Conservation (phyloP, 1,140 invertebrate genomes). For the Anthonomus grandis region DNA sequence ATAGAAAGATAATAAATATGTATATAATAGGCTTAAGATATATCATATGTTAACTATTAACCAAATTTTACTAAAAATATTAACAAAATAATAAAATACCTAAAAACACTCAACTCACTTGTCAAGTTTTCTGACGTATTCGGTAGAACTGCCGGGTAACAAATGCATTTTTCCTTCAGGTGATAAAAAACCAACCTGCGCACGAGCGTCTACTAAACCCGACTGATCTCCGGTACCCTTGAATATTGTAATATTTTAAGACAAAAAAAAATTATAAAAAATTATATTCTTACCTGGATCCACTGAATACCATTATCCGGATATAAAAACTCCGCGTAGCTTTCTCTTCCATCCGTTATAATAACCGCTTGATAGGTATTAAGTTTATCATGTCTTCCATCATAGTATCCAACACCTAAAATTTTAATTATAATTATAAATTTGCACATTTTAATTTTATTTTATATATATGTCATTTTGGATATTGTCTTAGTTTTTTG, state of each 20-base stretch:
- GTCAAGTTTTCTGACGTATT: conserved; percentile 74
- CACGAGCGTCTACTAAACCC: conserved; percentile 78
- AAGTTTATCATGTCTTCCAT: conserved; percentile 50
- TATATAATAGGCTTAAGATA: too few species aligned
- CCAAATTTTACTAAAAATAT: background rate
- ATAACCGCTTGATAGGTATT: conserved; percentile 80
- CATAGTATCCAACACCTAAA: conserved; percentile 47
- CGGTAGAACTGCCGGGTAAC: conserved; percentile 81
- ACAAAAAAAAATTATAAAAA: background rate
- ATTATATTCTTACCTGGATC: conserved; percentile 59
- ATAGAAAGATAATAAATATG: too few species aligned
- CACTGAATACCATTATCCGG: conserved; percentile 85
- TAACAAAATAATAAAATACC: background rate
- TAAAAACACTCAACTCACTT: conserved; percentile 52
- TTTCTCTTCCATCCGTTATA: conserved; percentile 75
- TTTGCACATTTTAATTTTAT: too few species aligned
- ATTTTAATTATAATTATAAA: background rate
- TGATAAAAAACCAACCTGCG: conserved; percentile 87
- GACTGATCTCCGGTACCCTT: conserved; percentile 59
- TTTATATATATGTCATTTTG: too few species aligned
- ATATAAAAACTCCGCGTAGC: conserved; percentile 83
- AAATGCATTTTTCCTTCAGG: conserved; percentile 69
- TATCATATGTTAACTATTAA: background rate
- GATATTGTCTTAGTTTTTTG: too few species aligned
- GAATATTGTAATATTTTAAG: background rate